Base-by-base conservation (phyloP, 92 coral and sea anemone species). In the Phenganax subtilis region DNA sequence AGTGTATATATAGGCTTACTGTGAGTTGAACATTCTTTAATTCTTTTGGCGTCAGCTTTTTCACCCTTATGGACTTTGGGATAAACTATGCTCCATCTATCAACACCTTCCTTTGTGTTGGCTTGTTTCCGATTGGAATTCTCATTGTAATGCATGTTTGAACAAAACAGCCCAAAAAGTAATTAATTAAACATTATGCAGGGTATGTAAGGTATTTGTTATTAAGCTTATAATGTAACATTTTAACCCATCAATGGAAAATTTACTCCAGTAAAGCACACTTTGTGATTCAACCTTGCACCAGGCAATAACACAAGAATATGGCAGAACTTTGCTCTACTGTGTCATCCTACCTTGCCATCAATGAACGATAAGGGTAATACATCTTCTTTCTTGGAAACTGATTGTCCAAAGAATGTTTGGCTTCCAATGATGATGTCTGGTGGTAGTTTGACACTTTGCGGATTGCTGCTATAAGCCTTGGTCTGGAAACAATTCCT, bases 11-110 rank as follows among this genome's bases (percentile, higher is more conserved):
- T 20, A 20, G 25, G 20, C 69, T 62, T 62, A 62, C 69, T 9
- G 69, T 62, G 69, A 28, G 69, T 62, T 62, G 69, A 28, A 62
- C 69, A 10, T 62, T 62, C 69, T 28, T 62, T 62, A 12, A 62
- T 62, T 62, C 0, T 16, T 62, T 28, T 62, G 12, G 69, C 69
- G 17, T 12, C 69, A 9, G 69, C 69, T 28, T 62, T 62, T 62
- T 62, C 69, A 62, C 69, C 69, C 12, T 28, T 28, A 62, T 62
- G 69, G 25, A 28, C 69, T 28, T 62, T 62, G 12, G 69, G 69
- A 62, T 62, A 62, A 62, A 62, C 69, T 12, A 62, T 28, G 20
- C 12, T 16, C 69, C 69, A 62, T 62, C 25, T 16, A 62, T 62
- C 69, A 62, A 7, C 20, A 12, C 69, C 69, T 62, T 62, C 8